Percentiles rank a stretch among this genome's conserved stretches.
Evolutionary conservation across 53 echinoderm and acorn worm species (phyloP).

Genomic region (Holothuria scabra): DNA sequence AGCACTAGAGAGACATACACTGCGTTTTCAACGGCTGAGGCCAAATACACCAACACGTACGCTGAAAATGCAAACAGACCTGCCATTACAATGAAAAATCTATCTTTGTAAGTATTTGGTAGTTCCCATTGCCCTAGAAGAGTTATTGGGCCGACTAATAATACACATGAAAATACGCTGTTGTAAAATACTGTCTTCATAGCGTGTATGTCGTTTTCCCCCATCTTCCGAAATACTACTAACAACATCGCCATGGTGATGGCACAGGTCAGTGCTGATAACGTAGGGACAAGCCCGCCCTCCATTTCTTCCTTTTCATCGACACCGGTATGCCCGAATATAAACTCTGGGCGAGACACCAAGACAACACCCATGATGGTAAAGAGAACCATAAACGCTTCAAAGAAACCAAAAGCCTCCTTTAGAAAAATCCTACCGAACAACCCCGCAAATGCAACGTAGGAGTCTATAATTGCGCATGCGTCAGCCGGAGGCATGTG

Average conservation of each 20-base stretch:
- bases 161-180: not conserved
- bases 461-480: constrained; percentile 43
- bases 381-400: constrained; percentile 29
- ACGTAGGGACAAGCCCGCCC: not conserved
- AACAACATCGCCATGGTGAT: not conserved
- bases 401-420: constrained; percentile 38
- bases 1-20: constrained; percentile 20
- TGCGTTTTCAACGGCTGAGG: not conserved
- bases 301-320: not conserved
- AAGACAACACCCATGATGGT: constrained; percentile 32
- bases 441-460: constrained; percentile 41
- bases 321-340: constrained; percentile 22
- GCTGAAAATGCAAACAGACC: not conserved
- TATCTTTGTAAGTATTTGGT: not conserved
- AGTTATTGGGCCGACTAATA: not conserved
- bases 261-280: not conserved
- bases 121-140: not conserved
- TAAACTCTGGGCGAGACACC: constrained; percentile 48
- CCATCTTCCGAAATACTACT: constrained; percentile 9
- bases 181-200: constrained; percentile 31
- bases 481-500: constrained; percentile 45
- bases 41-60: constrained; percentile 6
- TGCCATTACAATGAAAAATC: not conserved
- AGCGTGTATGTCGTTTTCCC: not conserved
- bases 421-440: constrained; percentile 54